Evolutionary conservation across 2,888 invertebrate genomes (phyloP).

Genomic region (Sinhomidia bicolor): DNA sequence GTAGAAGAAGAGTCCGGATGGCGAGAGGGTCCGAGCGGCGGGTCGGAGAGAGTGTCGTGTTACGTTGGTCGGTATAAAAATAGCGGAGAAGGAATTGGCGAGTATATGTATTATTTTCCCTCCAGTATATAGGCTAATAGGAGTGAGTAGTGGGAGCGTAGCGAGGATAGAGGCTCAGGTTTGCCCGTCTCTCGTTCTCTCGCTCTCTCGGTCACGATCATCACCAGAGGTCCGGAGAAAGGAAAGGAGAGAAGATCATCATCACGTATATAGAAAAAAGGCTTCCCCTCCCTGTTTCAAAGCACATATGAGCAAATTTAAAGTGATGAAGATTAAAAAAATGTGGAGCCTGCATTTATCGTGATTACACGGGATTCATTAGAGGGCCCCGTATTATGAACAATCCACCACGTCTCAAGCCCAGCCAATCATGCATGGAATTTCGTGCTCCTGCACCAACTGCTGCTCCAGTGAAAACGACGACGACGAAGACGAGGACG

Average conservation of each 20-base stretch:
- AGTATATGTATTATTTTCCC: neutral
- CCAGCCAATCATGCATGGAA: too few relatives aligned
- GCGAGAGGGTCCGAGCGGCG: too few relatives aligned
- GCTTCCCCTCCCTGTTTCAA: constrained; percentile 63
- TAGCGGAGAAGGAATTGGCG: too few relatives aligned
- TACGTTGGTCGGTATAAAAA: too few relatives aligned
- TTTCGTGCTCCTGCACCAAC: neutral
- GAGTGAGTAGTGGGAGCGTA: too few relatives aligned
- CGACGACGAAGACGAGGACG: neutral
- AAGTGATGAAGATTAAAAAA: neutral
- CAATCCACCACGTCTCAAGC: constrained; percentile 3
- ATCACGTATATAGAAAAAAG: constrained; percentile 28
- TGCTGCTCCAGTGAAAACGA: neutral
- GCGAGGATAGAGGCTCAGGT: too few relatives aligned
- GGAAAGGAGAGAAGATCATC: constrained; percentile 27
- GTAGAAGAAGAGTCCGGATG: too few relatives aligned
- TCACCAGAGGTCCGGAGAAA: neutral
- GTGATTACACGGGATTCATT: neutral
- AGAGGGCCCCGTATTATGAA: neutral
- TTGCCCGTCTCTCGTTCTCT: too few relatives aligned
- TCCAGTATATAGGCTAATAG: neutral
- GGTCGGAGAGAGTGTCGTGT: too few relatives aligned
- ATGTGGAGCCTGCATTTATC: neutral
- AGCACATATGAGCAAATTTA: neutral
- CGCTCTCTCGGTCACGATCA: constrained; percentile 22